These are phyloP conservation scores for Callosobruchus maculatus DNA, from an alignment of 2,888 invertebrate species.

Conservation along the genomic window DNA sequence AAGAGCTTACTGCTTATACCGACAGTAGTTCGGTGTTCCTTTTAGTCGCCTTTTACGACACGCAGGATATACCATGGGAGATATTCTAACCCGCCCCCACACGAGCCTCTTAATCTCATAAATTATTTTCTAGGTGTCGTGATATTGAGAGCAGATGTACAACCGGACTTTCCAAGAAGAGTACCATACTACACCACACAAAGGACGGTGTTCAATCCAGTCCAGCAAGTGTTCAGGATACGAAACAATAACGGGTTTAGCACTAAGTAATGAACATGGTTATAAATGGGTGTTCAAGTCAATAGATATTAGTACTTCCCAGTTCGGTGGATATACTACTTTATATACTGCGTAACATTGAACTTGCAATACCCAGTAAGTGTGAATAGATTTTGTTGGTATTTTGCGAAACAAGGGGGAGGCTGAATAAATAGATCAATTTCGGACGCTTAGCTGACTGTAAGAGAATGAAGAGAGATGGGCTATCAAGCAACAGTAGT, in stretches of 20 bases:
- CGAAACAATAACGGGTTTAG: slow-evolving; percentile 44
- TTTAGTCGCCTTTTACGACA: too few relatives aligned
- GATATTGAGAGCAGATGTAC: slow-evolving; percentile 76
- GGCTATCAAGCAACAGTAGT: too few relatives aligned
- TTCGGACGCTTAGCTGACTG: too few relatives aligned
- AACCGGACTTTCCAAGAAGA: slow-evolving; percentile 52
- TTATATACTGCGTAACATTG: neutral
- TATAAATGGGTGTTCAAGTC: slow-evolving; percentile 11
- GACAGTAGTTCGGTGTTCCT: too few relatives aligned
- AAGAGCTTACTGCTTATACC: too few relatives aligned
- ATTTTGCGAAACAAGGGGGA: too few relatives aligned
- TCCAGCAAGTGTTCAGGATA: slow-evolving; percentile 55
- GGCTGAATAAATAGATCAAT: too few relatives aligned
- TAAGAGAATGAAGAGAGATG: too few relatives aligned
- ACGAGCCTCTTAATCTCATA: neutral
- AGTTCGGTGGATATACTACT: neutral
- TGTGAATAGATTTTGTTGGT: too few relatives aligned
- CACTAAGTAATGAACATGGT: slow-evolving; percentile 6
- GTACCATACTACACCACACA: slow-evolving; percentile 42
- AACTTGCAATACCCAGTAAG: too few relatives aligned
- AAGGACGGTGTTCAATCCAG: slow-evolving; percentile 50
- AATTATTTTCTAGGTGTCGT: slow-evolving; percentile 63
- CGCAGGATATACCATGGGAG: too few relatives aligned
- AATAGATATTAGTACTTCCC: slow-evolving; percentile 6
- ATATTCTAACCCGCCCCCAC: too few relatives aligned